phyloP scores from a whole-genome alignment of 2,113 vertebrate genomes.

The Seriola rivoliana region DNA sequence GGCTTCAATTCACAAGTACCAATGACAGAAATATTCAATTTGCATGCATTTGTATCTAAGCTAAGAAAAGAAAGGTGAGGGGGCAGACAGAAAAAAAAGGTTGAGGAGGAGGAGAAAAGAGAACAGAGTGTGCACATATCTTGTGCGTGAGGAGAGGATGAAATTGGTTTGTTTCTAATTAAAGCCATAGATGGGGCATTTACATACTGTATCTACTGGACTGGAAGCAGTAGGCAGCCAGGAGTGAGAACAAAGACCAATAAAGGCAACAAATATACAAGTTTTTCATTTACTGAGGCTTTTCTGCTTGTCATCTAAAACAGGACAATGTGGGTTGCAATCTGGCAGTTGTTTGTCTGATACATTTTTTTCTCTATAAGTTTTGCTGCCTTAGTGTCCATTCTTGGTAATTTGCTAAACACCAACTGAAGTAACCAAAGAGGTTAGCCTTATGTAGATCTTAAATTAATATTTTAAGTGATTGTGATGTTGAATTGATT shows the following conservation, averaged over 20 bases:
- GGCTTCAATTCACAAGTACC: slow-evolving; percentile 7
- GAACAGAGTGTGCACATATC: slow-evolving; percentile 4
- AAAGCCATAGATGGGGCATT: slow-evolving; percentile 12
- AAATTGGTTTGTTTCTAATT: slow-evolving; percentile 47
- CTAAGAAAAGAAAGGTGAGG: slow-evolving; percentile 52
- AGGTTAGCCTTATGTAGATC: not conserved
- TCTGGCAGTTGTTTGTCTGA: not conserved
- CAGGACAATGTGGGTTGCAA: not conserved
- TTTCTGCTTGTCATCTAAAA: not conserved
- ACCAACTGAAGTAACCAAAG: not conserved
- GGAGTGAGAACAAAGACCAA: not conserved
- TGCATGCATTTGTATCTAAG: slow-evolving; percentile 47
- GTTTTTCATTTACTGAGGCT: not conserved
- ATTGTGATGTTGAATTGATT: not conserved
- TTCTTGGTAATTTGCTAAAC: not conserved
- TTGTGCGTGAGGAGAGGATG: not conserved
- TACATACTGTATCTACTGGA: not conserved
- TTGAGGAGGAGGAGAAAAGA: not conserved
- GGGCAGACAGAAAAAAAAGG: slow-evolving; percentile 18
- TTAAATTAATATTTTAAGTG: not conserved
- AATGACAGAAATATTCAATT: slow-evolving; percentile 44
- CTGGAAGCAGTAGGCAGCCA: not conserved
- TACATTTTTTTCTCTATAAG: not conserved
- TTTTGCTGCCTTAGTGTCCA: not conserved
- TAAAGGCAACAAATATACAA: not conserved